Percentiles rank a stretch among this genome's conserved stretches.
Evolutionary conservation across 2,113 vertebrate genomes (phyloP).

Genomic region (Beaufortia kweichowensis): DNA sequence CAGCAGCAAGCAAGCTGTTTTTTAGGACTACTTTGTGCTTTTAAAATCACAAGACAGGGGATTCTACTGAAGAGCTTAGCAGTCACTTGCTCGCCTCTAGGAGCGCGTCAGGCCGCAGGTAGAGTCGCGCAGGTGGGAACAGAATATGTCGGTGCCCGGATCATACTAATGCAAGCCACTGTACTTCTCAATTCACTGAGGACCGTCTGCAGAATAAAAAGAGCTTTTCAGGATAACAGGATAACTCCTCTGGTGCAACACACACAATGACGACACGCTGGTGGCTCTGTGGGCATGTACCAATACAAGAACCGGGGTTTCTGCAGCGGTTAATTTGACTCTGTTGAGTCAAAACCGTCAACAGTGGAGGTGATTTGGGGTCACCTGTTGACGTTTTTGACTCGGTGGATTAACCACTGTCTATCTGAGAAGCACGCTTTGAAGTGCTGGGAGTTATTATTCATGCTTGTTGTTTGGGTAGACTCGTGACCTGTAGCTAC

Average conservation of each 20-base stretch:
- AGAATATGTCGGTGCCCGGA: conserved; percentile 36
- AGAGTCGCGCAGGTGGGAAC: conserved; percentile 33
- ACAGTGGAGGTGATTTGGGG: conserved; percentile 69
- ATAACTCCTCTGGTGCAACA: conserved; percentile 8
- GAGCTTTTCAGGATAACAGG: neutral
- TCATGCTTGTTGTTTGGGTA: conserved; percentile 69
- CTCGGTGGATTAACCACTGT: too few species aligned
- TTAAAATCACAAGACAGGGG: conserved; percentile 50
- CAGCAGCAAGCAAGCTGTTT: conserved; percentile 39
- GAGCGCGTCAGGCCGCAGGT: conserved; percentile 38
- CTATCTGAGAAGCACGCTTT: conserved; percentile 74
- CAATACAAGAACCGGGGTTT: neutral
- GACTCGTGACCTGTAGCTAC: conserved; percentile 76
- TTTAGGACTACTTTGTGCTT: conserved; percentile 48
- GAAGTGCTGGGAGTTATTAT: conserved; percentile 77
- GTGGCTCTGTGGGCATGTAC: neutral
- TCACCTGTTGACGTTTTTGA: conserved; percentile 73
- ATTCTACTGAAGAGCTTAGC: conserved; percentile 47
- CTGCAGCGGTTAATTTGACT: conserved; percentile 34
- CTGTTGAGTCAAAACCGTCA: conserved; percentile 54
- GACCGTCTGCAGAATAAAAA: conserved; percentile 6
- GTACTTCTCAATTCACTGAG: neutral
- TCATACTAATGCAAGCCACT: conserved; percentile 48
- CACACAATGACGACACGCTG: conserved; percentile 4
- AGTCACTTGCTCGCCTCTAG: conserved; percentile 46